Conservation (phyloP, 1,140 invertebrate species). For the Paralvinella palmiformis region DNA sequence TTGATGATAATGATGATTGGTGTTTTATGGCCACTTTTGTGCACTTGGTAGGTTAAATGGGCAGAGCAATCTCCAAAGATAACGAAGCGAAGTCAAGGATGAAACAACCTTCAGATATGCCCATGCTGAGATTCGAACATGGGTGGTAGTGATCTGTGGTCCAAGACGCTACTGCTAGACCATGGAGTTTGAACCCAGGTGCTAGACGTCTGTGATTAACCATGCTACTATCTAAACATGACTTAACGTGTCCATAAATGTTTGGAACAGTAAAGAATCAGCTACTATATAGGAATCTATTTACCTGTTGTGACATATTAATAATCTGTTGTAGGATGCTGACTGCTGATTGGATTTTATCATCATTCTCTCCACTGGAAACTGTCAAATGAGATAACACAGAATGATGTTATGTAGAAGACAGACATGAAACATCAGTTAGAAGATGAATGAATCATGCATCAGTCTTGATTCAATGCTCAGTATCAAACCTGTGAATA, state of each 20-base stretch:
- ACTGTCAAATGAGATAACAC: neutral
- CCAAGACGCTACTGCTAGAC: neutral
- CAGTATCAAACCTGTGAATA: neutral
- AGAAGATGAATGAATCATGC: neutral
- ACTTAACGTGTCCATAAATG: neutral
- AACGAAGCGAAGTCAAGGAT: no score
- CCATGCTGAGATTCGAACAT: neutral
- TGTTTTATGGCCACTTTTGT: no score
- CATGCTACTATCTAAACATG: neutral
- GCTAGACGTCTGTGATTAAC: neutral
- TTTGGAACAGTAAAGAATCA: neutral
- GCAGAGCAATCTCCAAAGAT: no score
- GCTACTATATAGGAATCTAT: neutral
- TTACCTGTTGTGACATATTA: conserved; percentile 36
- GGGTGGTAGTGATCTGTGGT: neutral
- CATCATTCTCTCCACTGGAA: conserved; percentile 23
- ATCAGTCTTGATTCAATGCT: neutral
- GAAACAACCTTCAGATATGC: neutral
- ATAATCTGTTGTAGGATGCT: conserved; percentile 44
- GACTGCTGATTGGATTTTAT: conserved; percentile 39
- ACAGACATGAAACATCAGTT: neutral
- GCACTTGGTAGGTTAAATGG: no score
- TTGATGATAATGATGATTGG: no score
- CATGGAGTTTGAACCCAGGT: neutral
- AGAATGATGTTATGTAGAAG: neutral